Evolutionary conservation across 2,113 vertebrate genomes (phyloP), one percentile per base, ranked within the genome.

Genomic region (Zapus hudsonius): DNA sequence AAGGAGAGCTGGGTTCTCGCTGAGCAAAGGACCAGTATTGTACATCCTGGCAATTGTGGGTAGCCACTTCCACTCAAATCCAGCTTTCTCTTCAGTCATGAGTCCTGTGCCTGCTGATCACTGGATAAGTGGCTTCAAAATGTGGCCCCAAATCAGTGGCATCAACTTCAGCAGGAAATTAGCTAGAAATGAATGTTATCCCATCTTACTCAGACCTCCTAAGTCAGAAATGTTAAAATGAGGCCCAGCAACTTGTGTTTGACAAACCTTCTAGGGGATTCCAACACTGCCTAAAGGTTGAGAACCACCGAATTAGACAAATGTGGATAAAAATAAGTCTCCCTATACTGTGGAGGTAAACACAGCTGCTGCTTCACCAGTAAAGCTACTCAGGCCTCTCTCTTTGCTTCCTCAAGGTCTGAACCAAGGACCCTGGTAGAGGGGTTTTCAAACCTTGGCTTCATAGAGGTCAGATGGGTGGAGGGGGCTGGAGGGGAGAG

Each of bases 61-160:
- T 42, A 33, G 82, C 55, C 31, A 70, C 36, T 3, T 40, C 20
- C 20, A 42, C 42, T 31, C 87, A 29, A 40, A 36, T 27, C 38
- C 47, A 33, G 52, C 63, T 40, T 73, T 42, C 47, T 44, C 3
- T 9, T 63, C 72, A 19, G 12, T 79, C 75, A 5, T 1, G 36
- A 47, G 55, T 25, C 13, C 59, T 0, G 1, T 0, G 1, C 40
- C 47, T 3, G 23, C 72, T 27, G 12, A n/a, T 23, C 19, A 9
- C 57, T 11, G 33, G 12, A 9, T 25, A 31, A 55, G 25, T 13
- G 74, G 11, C n/a, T 85, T 74, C 80, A 3, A 16, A 61, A 9
- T 27, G 12, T 78, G 70, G 52, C 36, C 40, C n/a, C 33, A 72
- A 75, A 23, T 31, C 29, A 9, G 29, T 52, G 67, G 74, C 80